Conservation (phyloP, 92 coral and sea anemone species). For the Heliopora coerulea region DNA sequence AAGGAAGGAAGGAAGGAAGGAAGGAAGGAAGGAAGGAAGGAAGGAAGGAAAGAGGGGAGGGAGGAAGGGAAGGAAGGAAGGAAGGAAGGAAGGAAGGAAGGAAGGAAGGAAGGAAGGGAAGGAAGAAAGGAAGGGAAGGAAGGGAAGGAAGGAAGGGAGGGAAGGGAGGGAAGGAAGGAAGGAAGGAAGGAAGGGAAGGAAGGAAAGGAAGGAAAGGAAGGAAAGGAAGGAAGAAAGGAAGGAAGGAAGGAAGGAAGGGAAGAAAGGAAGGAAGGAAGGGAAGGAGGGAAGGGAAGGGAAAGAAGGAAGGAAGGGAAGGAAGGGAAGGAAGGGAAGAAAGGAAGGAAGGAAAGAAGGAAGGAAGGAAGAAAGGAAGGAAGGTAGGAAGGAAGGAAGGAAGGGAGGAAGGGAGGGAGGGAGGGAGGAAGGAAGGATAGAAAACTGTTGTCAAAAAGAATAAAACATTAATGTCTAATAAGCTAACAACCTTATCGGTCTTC, state of each 20-base stretch:
- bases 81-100: no score
- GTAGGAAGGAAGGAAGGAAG: not conserved
- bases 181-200: not conserved
- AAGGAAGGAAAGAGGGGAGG: no score
- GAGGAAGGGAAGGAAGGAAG: no score
- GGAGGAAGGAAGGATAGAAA: not conserved
- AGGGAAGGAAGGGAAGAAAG: conserved; percentile 15
- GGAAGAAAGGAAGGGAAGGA: not conserved
- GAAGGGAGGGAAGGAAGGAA: conserved; percentile 32
- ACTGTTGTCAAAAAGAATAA: not conserved
- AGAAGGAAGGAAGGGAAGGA: not conserved
- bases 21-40: no score
- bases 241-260: no score
- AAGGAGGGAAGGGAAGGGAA: not conserved
- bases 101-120: no score
- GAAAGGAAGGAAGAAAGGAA: no score
- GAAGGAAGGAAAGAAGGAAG: conserved; percentile 17
- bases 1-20: no score
- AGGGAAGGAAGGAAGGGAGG: not conserved
- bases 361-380: conserved; percentile 9
- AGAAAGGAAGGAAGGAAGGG: no score
- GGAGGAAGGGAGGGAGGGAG: conserved; percentile 1
- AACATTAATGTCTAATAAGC: no score
- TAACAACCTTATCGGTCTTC: no score
- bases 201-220: no score